Conservation (phyloP, 2,113 vertebrate species). For the Taurulus bubalis region DNA sequence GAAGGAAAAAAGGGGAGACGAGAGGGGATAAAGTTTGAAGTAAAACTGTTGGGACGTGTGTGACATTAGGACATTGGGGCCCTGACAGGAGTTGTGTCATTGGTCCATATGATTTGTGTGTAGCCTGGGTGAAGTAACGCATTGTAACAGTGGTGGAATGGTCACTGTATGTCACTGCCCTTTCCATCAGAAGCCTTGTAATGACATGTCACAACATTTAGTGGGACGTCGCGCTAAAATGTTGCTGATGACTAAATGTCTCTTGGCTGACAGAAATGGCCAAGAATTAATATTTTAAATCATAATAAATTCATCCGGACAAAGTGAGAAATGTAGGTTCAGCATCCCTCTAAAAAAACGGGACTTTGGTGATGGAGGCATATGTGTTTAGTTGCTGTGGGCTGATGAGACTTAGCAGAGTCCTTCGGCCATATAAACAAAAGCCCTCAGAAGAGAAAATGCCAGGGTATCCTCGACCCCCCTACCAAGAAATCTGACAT, state of each 20-base stretch:
- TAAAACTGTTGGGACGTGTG: constrained; percentile 79
- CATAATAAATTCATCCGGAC: neutral
- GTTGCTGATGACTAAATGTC: constrained; percentile 64
- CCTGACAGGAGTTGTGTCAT: constrained; percentile 77
- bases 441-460: constrained; percentile 73
- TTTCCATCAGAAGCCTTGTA: constrained; percentile 72
- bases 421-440: constrained; percentile 76
- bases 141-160: constrained; percentile 78
- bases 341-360: neutral
- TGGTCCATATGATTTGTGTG: constrained; percentile 76
- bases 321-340: constrained; percentile 18
- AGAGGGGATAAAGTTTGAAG: constrained; percentile 73
- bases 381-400: constrained; percentile 56
- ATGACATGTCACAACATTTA: constrained; percentile 79
- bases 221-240: constrained; percentile 42
- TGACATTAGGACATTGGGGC: constrained; percentile 80
- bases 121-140: constrained; percentile 73
- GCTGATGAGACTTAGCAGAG: constrained; percentile 79
- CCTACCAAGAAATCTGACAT: constrained; percentile 74
- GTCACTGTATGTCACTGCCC: constrained; percentile 81
- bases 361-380: constrained; percentile 30
- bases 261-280: constrained; percentile 45
- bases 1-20: constrained; percentile 38
- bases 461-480: constrained; percentile 70
- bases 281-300: constrained; percentile 34